Evolutionary conservation across 64 coral and sea anemone genomes (phyloP).

Genomic region (Porites lutea): DNA sequence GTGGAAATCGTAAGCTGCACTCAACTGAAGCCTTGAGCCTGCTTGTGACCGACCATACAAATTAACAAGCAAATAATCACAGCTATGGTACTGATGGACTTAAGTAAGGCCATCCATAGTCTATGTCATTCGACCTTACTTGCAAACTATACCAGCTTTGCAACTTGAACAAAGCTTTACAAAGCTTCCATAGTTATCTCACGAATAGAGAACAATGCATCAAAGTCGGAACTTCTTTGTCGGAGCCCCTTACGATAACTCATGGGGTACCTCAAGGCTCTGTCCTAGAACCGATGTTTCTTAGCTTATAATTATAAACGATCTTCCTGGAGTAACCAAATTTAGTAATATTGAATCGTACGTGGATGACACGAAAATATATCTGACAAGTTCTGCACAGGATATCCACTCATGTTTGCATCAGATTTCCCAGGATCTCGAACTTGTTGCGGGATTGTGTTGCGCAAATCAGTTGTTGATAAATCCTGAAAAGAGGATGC

Average conservation of each 20-base stretch:
- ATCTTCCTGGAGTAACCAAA: constrained; percentile 1
- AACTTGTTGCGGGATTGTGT: constrained; percentile 50
- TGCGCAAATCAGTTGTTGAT: constrained; percentile 61
- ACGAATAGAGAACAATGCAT: constrained; percentile 31
- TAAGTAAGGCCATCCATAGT: constrained; percentile 66
- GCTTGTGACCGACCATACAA: constrained; percentile 51
- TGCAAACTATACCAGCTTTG: constrained; percentile 32
- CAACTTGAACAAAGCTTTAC: constrained; percentile 2
- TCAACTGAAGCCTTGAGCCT: constrained; percentile 7
- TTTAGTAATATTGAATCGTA: no score
- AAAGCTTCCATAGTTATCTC: constrained; percentile 45
- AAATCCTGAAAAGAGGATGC: constrained; percentile 43
- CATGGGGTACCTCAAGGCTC: constrained; percentile 42
- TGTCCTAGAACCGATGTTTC: constrained; percentile 26
- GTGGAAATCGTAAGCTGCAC: no score
- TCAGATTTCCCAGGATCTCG: constrained; percentile 42
- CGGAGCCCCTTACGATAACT: neutral
- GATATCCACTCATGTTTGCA: constrained; percentile 7
- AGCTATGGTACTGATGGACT: constrained; percentile 61
- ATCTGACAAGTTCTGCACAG: neutral
- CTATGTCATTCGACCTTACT: constrained; percentile 46
- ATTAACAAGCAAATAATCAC: constrained; percentile 51
- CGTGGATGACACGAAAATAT: neutral
- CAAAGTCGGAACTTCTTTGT: constrained; percentile 8
- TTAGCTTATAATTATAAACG: constrained; percentile 52